Evolutionary conservation across 2,888 invertebrate species (phyloP), one percentile per base, ranked within the genome.

Genomic region (Eilema sororculum): DNA sequence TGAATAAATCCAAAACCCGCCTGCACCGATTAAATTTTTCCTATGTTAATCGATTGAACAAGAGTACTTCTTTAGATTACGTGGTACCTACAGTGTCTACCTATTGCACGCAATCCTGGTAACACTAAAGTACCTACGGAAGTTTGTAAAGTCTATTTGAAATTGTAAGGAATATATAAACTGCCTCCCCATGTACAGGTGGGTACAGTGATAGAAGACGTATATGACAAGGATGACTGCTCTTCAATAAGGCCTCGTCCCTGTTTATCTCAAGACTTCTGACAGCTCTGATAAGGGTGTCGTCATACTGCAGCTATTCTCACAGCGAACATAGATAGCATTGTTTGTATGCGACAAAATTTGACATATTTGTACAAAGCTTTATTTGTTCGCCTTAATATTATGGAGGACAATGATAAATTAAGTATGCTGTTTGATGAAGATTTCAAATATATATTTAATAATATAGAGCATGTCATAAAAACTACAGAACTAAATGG

Each of bases 301-400:
- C 78, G 80, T 80, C 85, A 85, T 80, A 83, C 75, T 81, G 83
- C 78, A 73, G 78, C 71, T 75, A 72, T 75, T 76, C 72, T 76
- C 73, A 77, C 78, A 68, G 76, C 72, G 69, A 65, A 71, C 63
- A 69, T 68, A 66, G 79, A 80, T 78, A 81, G 56, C 73, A 75
- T 78, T 82, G 82, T 82, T 82, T 82, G 75, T 64, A 67, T 67
- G 68, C 59, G 65, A 10, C 57, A 22, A 73, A 70, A 75, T 76
- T 73, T 80, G 82, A 81, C 78, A 72, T 84, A 79, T 83, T 84
- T 81, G 76, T n/a, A 71, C 69, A 73, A 57, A 74, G 80, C 75
- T 76, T 79, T 78, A 79, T 72, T 73, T 46, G 62, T 75, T 59
- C 28, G 60, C 59, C 60, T 77, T 66, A 63, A 69, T 76, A 72